These are phyloP conservation scores for Lordiphosa fenestrarum DNA, from an alignment of 2,888 invertebrate genomes.

Conservation along the genomic window DNA sequence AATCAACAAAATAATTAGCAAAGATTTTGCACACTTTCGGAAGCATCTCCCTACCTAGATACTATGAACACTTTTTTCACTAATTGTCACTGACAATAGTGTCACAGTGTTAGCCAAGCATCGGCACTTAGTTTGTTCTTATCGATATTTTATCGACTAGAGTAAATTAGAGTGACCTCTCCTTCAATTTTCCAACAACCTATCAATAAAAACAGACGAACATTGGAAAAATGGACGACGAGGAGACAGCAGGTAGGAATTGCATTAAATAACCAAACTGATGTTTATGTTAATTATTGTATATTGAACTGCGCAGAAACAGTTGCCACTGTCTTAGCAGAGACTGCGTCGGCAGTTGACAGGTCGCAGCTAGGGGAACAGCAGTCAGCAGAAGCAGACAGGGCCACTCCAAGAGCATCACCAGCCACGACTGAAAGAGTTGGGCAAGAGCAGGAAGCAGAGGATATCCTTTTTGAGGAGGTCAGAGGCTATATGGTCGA, in stretches of 20 bases:
- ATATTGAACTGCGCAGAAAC: conserved; percentile 40
- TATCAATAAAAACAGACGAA: neutral
- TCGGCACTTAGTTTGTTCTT: too few species aligned
- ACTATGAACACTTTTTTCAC: too few species aligned
- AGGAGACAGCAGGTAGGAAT: conserved; percentile 49
- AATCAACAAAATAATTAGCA: too few species aligned
- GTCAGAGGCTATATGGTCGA: conserved; percentile 13
- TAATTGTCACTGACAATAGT: too few species aligned
- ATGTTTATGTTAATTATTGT: neutral
- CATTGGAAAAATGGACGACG: conserved; percentile 49
- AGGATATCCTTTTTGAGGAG: neutral
- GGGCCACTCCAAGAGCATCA: neutral
- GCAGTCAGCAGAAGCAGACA: neutral
- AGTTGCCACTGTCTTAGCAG: neutral
- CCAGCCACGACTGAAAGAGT: conserved; percentile 1
- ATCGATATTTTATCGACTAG: too few species aligned
- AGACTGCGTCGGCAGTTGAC: neutral
- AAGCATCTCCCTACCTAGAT: too few species aligned
- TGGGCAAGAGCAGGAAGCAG: neutral
- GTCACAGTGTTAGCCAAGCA: too few species aligned
- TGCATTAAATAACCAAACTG: too few species aligned
- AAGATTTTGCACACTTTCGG: too few species aligned
- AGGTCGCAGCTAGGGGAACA: neutral
- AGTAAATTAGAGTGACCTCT: too few species aligned
- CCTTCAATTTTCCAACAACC: too few species aligned